Conservation (phyloP, 2,888 invertebrate genomes). For the Geophilus truncorum region DNA sequence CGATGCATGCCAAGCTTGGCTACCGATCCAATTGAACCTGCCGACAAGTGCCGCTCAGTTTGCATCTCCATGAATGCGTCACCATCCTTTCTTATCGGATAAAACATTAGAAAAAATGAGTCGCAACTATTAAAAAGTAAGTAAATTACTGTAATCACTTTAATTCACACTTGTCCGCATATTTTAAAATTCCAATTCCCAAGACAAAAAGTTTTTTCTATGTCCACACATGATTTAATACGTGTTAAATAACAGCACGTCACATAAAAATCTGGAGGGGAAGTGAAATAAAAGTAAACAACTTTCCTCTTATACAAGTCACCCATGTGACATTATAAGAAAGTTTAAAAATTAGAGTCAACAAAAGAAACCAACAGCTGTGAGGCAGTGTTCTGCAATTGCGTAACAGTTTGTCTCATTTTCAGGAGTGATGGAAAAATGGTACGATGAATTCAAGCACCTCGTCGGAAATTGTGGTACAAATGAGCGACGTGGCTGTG, state of each 20-base stretch:
- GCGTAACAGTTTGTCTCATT: neutral
- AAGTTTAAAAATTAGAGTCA: neutral
- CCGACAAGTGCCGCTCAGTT: neutral
- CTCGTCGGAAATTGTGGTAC: neutral
- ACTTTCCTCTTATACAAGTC: neutral
- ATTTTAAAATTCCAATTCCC: neutral
- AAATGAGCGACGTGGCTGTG: conserved; percentile 25
- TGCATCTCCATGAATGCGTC: neutral
- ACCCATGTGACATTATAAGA: neutral
- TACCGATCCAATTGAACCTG: neutral
- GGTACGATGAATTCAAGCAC: neutral
- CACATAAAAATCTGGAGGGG: too few species aligned
- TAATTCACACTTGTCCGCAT: neutral
- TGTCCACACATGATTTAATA: too few species aligned
- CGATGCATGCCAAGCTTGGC: neutral
- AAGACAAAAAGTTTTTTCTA: too few species aligned
- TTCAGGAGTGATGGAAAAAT: neutral
- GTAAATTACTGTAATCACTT: neutral
- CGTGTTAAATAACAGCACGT: neutral
- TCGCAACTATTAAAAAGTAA: neutral
- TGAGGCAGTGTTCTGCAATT: neutral
- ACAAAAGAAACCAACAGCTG: neutral
- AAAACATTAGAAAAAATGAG: neutral
- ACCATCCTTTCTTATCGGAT: neutral
- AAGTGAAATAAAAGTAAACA: neutral